These are phyloP conservation scores for Yponomeuta plumbellus DNA, from an alignment of 2,888 invertebrate species.

Conservation along the genomic window DNA sequence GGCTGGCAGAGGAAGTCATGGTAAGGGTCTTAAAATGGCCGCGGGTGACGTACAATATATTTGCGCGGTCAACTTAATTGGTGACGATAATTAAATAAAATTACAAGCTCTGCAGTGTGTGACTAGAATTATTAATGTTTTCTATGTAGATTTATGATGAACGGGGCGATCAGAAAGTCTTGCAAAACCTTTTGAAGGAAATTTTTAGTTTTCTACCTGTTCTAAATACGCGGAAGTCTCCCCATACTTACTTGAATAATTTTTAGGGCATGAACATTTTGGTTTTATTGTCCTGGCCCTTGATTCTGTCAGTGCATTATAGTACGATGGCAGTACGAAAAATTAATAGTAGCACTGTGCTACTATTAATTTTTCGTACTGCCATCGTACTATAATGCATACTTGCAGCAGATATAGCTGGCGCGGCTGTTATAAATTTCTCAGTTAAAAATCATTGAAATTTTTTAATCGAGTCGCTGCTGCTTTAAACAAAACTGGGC, in stretches of 20 bases:
- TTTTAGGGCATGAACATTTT: no score
- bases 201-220: not conserved
- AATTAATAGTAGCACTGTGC: no score
- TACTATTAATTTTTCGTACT: no score
- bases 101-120: not conserved
- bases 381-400: no score
- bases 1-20: not conserved
- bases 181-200: not conserved
- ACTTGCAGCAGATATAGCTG: no score
- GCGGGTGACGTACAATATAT: not conserved
- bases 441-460: no score
- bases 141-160: not conserved
- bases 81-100: not conserved
- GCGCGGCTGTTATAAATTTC: no score
- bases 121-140: not conserved
- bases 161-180: not conserved
- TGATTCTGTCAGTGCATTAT: no score
- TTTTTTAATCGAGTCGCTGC: no score
- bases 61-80: not conserved
- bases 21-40: not conserved
- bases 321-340: no score
- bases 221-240: not conserved
- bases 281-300: no score
- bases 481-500: no score
- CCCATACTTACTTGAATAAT: not conserved